Evolutionary conservation across 23 tunicate species (phyloP).

Genomic region (Pegea sp.): DNA sequence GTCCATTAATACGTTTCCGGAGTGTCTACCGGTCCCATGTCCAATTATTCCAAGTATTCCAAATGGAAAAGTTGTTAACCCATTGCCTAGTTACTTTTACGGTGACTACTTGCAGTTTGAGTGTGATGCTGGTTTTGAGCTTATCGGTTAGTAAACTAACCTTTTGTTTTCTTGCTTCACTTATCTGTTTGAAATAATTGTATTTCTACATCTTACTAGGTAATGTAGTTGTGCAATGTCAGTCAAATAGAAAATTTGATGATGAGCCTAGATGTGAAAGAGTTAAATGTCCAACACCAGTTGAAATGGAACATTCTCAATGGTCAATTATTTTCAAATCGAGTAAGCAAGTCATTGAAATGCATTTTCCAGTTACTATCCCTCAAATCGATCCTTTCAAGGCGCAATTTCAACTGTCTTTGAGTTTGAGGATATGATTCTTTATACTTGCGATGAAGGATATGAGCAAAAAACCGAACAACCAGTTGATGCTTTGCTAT

Average conservation of each 20-base stretch:
- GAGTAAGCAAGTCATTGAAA: no score
- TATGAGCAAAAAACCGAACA: slow-evolving; percentile 4
- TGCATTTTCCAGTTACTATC: no score
- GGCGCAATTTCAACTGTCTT: no score
- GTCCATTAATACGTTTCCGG: no score
- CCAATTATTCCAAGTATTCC: no score
- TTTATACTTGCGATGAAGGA: slow-evolving; percentile 56
- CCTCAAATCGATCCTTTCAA: no score
- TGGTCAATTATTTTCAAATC: no score
- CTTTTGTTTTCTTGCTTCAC: neutral
- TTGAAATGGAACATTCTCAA: no score
- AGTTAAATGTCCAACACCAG: slow-evolving; percentile 25
- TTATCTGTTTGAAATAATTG: neutral
- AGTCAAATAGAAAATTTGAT: slow-evolving; percentile 2
- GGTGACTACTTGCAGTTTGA: neutral
- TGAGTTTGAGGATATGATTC: slow-evolving; percentile 18
- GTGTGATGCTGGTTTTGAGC: neutral
- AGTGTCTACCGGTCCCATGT: no score
- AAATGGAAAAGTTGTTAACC: neutral
- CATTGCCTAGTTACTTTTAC: neutral
- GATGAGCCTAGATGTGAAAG: neutral
- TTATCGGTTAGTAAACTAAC: neutral
- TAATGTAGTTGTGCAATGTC: slow-evolving; percentile 2
- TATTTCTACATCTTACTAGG: neutral
- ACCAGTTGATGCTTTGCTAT: slow-evolving; percentile 3